Evolutionary conservation across 2,888 invertebrate genomes (phyloP).

Genomic region (Teinopalpus imperialis): DNA sequence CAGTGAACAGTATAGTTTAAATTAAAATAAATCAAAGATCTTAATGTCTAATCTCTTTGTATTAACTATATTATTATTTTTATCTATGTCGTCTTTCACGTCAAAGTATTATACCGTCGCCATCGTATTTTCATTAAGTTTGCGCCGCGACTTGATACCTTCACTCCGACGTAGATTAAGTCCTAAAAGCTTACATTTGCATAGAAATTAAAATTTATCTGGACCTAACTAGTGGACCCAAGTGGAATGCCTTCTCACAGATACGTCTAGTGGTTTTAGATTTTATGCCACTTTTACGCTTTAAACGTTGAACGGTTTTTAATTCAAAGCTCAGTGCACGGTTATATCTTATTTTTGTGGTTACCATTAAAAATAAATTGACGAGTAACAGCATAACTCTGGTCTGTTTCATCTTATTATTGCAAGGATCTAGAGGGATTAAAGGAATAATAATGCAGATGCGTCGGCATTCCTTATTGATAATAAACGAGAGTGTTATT

Average conservation of each 20-base stretch:
- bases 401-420: too few species aligned
- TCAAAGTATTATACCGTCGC: slow-evolving; percentile 10
- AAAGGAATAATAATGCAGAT: too few species aligned
- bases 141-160: slow-evolving; percentile 60
- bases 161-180: slow-evolving; percentile 69
- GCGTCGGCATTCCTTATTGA: too few species aligned
- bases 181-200: slow-evolving; percentile 75
- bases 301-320: slow-evolving; percentile 11
- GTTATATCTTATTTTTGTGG: too few species aligned
- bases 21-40: too few species aligned
- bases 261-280: slow-evolving; percentile 14
- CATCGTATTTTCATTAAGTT: slow-evolving; percentile 72
- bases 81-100: background rate
- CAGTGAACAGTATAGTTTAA: too few species aligned
- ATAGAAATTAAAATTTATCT: slow-evolving; percentile 82
- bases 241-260: slow-evolving; percentile 59
- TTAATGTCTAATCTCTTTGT: too few species aligned
- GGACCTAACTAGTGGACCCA: slow-evolving; percentile 65
- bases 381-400: too few species aligned
- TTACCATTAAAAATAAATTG: too few species aligned
- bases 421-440: too few species aligned
- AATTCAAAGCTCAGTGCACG: background rate
- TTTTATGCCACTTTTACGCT: slow-evolving; percentile 7
- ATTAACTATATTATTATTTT: too few species aligned
- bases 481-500: too few species aligned